Percentiles rank a stretch among this genome's conserved stretches.
Conservation (phyloP, 1,140 invertebrate genomes). For the Cepaea nemoralis region DNA sequence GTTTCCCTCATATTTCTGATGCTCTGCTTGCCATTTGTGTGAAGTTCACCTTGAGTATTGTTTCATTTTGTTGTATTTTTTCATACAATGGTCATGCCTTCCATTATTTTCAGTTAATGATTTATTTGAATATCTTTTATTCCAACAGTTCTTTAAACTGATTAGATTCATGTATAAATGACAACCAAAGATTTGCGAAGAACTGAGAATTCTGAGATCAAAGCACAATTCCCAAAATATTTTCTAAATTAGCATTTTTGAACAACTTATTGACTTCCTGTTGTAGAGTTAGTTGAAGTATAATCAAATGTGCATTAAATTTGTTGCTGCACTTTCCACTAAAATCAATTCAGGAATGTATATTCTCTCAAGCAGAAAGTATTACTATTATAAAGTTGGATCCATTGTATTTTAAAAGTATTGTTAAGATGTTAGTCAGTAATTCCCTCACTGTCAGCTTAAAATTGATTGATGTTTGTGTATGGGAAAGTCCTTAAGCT, state of each 20-base stretch:
- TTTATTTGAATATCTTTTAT: no score
- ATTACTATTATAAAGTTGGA: not conserved
- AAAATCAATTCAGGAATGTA: not conserved
- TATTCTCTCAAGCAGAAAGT: not conserved
- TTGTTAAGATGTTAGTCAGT: not conserved
- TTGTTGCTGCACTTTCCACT: not conserved
- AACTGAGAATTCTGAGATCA: not conserved
- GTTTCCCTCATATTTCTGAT: not conserved
- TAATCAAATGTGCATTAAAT: not conserved
- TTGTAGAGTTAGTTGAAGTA: not conserved
- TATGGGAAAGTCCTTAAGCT: no score
- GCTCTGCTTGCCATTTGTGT: not conserved
- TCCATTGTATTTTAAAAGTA: not conserved
- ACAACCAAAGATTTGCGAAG: not conserved
- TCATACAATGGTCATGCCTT: not conserved
- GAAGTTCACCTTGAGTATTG: not conserved
- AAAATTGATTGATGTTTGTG: not conserved
- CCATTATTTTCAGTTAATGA: no score
- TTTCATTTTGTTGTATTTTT: not conserved
- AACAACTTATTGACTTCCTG: not conserved
- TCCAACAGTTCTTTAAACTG: no score
- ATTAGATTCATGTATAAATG: not conserved
- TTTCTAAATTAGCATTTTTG: not conserved
- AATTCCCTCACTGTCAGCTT: not conserved
- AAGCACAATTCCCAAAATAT: not conserved